These are phyloP conservation scores for Zoanthus sansibaricus DNA, from an alignment of 92 coral and sea anemone species.

Conservation along the genomic window DNA sequence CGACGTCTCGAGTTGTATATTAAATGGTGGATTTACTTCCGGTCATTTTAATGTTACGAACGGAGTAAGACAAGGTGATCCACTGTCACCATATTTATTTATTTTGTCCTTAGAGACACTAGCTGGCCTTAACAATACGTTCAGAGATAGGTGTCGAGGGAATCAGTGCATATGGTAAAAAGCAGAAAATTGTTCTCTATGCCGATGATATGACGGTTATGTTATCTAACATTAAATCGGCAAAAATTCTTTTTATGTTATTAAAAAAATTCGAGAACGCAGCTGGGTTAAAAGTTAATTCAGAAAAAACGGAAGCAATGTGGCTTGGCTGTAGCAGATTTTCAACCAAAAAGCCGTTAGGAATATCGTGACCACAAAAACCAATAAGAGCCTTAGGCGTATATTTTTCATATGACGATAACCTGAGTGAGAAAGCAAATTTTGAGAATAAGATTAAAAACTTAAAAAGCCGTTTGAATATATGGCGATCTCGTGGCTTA, in stretches of 20 bases:
- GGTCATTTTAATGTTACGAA: not conserved
- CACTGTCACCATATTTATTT: constrained; percentile 1
- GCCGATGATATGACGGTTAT: not conserved
- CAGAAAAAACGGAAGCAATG: constrained; percentile 30
- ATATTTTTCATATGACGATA: constrained; percentile 17
- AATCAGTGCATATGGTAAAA: constrained; percentile 1
- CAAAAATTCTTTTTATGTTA: constrained; percentile 16
- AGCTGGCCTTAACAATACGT: not conserved
- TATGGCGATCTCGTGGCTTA: constrained; percentile 28
- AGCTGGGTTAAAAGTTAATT: constrained; percentile 25
- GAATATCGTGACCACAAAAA: constrained; percentile 2
- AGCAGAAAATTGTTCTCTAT: not conserved
- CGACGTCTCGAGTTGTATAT: not conserved
- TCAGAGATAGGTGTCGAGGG: constrained; percentile 2
- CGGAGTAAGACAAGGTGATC: constrained; percentile 13
- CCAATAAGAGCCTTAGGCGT: constrained; percentile 5
- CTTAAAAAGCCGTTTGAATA: constrained; percentile 27
- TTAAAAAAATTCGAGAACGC: not conserved
- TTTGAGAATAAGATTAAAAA: constrained; percentile 33
- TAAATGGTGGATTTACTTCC: not conserved
- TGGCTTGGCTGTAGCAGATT: constrained; percentile 19
- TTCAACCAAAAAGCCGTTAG: constrained; percentile 19
- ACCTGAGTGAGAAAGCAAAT: constrained; percentile 18
- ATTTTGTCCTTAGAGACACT: not conserved
- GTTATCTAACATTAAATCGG: constrained; percentile 14